phyloP scores from a whole-genome alignment of 2,113 vertebrate genomes.

The Siphamia tubifer region DNA sequence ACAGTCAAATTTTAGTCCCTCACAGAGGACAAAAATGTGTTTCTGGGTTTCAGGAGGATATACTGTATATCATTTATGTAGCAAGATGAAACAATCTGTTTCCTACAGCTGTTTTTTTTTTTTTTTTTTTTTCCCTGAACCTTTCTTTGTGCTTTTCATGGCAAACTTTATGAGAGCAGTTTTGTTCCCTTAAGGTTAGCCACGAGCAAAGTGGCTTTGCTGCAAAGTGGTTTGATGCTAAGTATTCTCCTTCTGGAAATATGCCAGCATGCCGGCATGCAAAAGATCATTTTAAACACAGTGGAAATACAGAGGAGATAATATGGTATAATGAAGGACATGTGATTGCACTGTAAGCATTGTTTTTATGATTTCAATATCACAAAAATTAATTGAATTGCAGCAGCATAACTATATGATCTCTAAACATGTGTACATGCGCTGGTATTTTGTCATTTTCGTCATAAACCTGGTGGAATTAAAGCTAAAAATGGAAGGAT shows the following conservation, averaged over 20 bases:
- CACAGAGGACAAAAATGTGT: too few relatives aligned
- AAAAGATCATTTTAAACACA: slow-evolving; percentile 37
- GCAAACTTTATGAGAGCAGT: slow-evolving; percentile 30
- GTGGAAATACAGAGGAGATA: neutral
- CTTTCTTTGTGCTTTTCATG: slow-evolving; percentile 28
- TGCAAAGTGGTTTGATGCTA: slow-evolving; percentile 33
- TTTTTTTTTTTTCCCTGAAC: slow-evolving; percentile 7
- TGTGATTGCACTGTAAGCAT: neutral
- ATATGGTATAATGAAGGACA: neutral
- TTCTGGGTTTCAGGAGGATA: too few relatives aligned
- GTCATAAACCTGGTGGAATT: slow-evolving; percentile 23
- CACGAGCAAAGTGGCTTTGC: slow-evolving; percentile 38
- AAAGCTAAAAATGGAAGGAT: slow-evolving; percentile 20
- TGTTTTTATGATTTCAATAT: neutral
- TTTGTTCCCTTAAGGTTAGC: slow-evolving; percentile 51
- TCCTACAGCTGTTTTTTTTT: slow-evolving; percentile 23
- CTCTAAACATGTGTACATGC: neutral
- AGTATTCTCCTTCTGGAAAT: slow-evolving; percentile 45
- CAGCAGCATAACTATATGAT: neutral
- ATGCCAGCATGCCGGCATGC: slow-evolving; percentile 16
- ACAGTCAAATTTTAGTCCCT: too few relatives aligned
- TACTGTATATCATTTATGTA: slow-evolving; percentile 18
- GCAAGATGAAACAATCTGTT: slow-evolving; percentile 26
- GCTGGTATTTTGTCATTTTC: slow-evolving; percentile 37
- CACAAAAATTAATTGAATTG: slow-evolving; percentile 21